These are phyloP conservation scores for Chaitophorus viminalis DNA, from an alignment of 2,888 invertebrate genomes.

Conservation along the genomic window DNA sequence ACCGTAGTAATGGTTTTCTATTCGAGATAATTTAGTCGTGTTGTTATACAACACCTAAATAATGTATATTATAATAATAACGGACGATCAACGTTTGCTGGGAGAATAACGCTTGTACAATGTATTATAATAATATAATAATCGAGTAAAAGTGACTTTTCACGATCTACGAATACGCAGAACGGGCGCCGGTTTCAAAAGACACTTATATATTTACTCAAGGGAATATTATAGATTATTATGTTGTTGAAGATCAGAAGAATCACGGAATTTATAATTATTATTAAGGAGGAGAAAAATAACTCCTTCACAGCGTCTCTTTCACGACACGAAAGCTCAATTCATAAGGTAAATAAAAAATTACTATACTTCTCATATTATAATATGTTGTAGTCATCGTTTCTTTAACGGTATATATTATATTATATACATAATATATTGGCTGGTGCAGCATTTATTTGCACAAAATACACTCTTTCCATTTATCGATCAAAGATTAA, in stretches of 20 bases:
- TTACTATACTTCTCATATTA: no score
- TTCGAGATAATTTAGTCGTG: not conserved
- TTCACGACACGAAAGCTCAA: no score
- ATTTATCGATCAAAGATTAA: no score
- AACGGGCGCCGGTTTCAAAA: conserved; percentile 24
- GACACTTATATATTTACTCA: not conserved
- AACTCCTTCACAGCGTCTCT: no score
- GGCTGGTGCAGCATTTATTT: no score
- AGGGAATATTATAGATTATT: not conserved
- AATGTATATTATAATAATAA: not conserved
- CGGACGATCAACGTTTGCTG: not conserved
- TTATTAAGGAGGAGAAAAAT: no score
- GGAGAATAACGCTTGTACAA: not conserved
- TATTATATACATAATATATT: no score
- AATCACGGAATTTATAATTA: not conserved
- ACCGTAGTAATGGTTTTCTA: not conserved
- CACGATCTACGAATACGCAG: conserved; percentile 1
- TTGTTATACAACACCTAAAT: not conserved
- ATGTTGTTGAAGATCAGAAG: not conserved
- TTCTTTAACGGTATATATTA: no score
- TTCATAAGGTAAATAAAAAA: no score
- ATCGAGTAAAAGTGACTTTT: conserved; percentile 30
- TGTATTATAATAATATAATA: not conserved
- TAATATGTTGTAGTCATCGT: no score
- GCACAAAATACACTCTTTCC: no score